Evolutionary conservation across 2,797 vertebrate species (phyloP), one percentile per base, ranked within the genome.

Genomic region (Neosilurus mollespiculum): DNA sequence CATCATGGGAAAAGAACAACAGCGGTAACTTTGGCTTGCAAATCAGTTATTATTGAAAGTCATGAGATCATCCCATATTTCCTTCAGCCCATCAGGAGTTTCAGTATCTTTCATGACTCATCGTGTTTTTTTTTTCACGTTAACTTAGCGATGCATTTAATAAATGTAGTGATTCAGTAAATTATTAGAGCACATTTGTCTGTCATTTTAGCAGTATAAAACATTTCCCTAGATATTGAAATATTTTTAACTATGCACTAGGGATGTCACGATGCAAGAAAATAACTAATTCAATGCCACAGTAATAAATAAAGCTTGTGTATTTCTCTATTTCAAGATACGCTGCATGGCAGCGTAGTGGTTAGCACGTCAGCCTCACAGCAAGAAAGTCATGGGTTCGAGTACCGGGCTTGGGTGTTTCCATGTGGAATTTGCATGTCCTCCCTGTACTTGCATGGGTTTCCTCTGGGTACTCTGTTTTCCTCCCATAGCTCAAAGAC

Each of bases 1-100:
- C 95, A 95, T 93, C 94, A 95, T 95, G 94, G 95, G 91, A 95
- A 94, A 92, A 94, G 95, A 94, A 93, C 94, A 93, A 93, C 94
- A 93, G 94, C 94, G 94, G 94, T 95, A 95, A 95, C 95, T 95
- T 94, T 94, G 94, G 94, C 92, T 95, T 94, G 94, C 94, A 94
- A 95, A 93, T 94, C 94, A 94, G 94, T 95, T 93, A 90, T 85
- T 78, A 93, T 94, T 93, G 92, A 94, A 91, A 90, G 91, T 88
- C 93, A 94, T 93, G 89, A 92, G 89, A 80, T 91, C 92, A 94
- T 94, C 93, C 93, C 91, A 94, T 92, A 24, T 64, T 26, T 90
- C 85, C 76, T 77, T 81, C 66, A 85, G 53, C 58, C 85, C 83
- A 87, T 92, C 89, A 94, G 92, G 88, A 88, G 88, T 86, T 87